These are phyloP conservation scores for Habroteleia sp. DNA, from an alignment of 2,888 invertebrate genomes.

Conservation along the genomic window DNA sequence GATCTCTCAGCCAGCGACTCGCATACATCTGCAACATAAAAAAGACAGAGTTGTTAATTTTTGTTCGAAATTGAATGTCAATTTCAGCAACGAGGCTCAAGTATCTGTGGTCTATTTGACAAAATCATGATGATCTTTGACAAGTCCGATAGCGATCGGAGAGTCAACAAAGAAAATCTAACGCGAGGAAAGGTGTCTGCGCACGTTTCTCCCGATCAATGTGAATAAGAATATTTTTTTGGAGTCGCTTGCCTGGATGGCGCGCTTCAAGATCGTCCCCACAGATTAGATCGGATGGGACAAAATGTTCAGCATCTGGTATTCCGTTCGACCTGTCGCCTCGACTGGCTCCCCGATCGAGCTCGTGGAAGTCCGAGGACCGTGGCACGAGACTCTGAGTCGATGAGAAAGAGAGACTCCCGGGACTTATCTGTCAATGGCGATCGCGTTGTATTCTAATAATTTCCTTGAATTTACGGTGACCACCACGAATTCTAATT, in stretches of 20 bases:
- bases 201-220: conserved; percentile 43
- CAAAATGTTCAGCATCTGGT: conserved; percentile 72
- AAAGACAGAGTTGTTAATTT: conserved; percentile 22
- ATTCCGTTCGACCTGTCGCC: conserved; percentile 69
- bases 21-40: conserved; percentile 78
- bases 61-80: conserved; percentile 37
- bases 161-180: conserved; percentile 44
- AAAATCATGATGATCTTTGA: conserved; percentile 22
- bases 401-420: conserved; percentile 19
- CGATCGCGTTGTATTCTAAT: conserved; percentile 77
- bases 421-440: conserved; percentile 67
- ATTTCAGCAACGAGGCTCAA: conserved; percentile 7
- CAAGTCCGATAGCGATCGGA: conserved; percentile 25
- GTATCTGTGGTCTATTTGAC: conserved; percentile 19
- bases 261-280: conserved; percentile 65
- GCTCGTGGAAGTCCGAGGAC: conserved; percentile 17
- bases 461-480: conserved; percentile 75
- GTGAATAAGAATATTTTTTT: conserved; percentile 49
- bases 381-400: conserved; percentile 53
- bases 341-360: conserved; percentile 1
- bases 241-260: conserved; percentile 30
- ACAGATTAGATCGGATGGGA: conserved; percentile 69
- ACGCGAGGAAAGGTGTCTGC: conserved; percentile 46
- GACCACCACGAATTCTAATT: conserved; percentile 71
- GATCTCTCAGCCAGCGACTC: conserved; percentile 77